Evolutionary conservation across 2,797 vertebrate genomes (phyloP), one percentile per base, ranked within the genome.

Genomic region (Melopsittacus undulatus): DNA sequence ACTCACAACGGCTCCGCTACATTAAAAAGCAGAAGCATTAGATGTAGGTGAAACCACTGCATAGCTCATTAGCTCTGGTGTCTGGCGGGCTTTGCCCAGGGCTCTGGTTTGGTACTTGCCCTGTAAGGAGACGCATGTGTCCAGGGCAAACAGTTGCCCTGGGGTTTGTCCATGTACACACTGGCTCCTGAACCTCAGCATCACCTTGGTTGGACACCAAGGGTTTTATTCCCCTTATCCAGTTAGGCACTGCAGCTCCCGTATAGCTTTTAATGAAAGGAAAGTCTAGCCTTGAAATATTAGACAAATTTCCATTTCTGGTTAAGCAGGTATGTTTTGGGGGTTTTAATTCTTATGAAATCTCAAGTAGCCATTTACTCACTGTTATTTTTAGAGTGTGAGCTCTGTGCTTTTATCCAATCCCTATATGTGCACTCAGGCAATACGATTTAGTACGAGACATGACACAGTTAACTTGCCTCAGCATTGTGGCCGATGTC

Each of bases 251-350:
- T 19, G 12, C n/a, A 48, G 51, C 40, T 81, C 62, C 34, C 22
- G 79, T 62, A 69, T 75, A 59, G 42, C 17, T 66, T 63, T 51
- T 86, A 79, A 64, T 34, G 91, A 86, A 83, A 52, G 32, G 69
- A 66, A 84, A 38, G 18, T 43, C 54, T 69, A 94, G n/a, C 22
- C 69, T 92, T 94, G 90, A 83, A 90, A 75, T 3, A 3, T 6
- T 54, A 64, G 66, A 66, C 5, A 36, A 90, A 83, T 73, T 90
- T 80, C 90, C 83, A 84, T 46, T 46, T 90, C 77, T 54, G 85
- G 46, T 81, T 88, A 73, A 84, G 49, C 62, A 73, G 49, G 32
- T 74, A 67, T 61, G 54, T 9, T 45, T 80, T 40, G 30, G 34
- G 56, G 56, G 23, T 78, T 88, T 75, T 32, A 45, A 81, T 81